Evolutionary conservation across 2,113 vertebrate species (phyloP), one percentile per base, ranked within the genome.

Genomic region (Pipra filicauda): DNA sequence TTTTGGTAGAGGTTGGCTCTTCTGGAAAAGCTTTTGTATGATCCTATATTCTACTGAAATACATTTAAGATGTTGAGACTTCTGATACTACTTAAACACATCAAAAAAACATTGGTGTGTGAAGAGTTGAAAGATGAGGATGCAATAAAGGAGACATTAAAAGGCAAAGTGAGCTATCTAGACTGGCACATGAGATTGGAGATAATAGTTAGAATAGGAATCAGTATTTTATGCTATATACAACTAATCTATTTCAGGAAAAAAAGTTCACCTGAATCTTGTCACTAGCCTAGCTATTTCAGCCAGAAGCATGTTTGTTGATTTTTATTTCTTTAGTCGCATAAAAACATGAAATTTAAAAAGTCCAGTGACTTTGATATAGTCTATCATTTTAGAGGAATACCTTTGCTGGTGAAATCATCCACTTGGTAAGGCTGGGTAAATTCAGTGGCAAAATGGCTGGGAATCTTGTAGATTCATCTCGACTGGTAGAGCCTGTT

Each of bases 401-500:
- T 37, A 5, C 2, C 5, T 88, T 58, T 94, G 8, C 43, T 31
- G 20, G 8, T 67, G 26, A 46, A 72, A 83, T 37, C 2, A 24
- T 31, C 12, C 15, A 24, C 3, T 22, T 67, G 11, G 6, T 51
- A 9, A 69, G 6, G 10, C 8, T 82, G 5, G 57, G 18, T 24
- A 58, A 33, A 7, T 67, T 72, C 46, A 72, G 1, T 23, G n/a
- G 8, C 10, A 49, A 82, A 58, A 67, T 41, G 20, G 5, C 5
- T 52, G 43, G 24, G 24, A 15, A 64, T n/a, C 5, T 58, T 67
- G 7, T 15, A 46, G 43, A 54, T 54, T 67, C 12, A n/a, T 0
- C 1, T 5, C 4, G 12, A 6, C 12, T 51, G 23, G 10, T 9
- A 46, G 7, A n/a, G 4, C 8, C 18, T 41, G 8, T 30, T 61